Evolutionary conservation across 2,797 vertebrate genomes (phyloP).

Genomic region (Cichlasoma orientale): DNA sequence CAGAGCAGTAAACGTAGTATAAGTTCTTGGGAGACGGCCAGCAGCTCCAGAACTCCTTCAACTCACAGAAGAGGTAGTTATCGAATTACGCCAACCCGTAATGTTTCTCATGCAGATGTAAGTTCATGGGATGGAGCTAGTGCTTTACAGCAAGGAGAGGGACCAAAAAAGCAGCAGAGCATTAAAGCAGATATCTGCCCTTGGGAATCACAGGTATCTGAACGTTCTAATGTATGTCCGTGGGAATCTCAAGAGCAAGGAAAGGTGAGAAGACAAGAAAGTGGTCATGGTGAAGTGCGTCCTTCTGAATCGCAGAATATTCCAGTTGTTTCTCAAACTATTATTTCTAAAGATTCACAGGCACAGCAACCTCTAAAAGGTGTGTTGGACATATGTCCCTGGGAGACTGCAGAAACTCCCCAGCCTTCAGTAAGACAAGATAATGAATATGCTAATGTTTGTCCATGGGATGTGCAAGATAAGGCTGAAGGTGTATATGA

Average conservation of each 20-base stretch:
- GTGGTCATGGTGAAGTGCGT: constrained; percentile 46
- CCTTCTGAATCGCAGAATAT: constrained; percentile 65
- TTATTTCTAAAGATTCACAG: constrained; percentile 30
- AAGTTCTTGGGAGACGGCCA: constrained; percentile 76
- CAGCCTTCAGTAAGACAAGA: constrained; percentile 59
- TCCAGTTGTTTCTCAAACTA: constrained; percentile 27
- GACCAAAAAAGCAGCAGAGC: constrained; percentile 59
- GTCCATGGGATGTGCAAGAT: constrained; percentile 63
- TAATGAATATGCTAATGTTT: constrained; percentile 53
- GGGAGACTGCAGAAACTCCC: constrained; percentile 60
- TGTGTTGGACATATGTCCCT: constrained; percentile 65
- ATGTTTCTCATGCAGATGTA: constrained; percentile 58
- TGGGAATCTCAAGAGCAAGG: constrained; percentile 62
- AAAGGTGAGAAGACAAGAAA: constrained; percentile 33
- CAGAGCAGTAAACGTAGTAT: constrained; percentile 69
- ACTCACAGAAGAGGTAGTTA: constrained; percentile 70
- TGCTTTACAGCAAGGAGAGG: constrained; percentile 47
- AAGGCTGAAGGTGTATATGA: constrained; percentile 71
- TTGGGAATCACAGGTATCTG: constrained; percentile 38
- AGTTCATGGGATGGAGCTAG: constrained; percentile 73
- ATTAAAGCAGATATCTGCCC: constrained; percentile 61
- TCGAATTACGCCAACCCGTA: constrained; percentile 55
- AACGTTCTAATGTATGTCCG: constrained; percentile 68
- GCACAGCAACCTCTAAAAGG: constrained; percentile 39
- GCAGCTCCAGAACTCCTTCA: constrained; percentile 69